A percentile compares a stretch with the other conserved stretches of the same genome.
These are phyloP conservation scores for Shinisaurus crocodilurus DNA, from an alignment of 2,113 vertebrate species.

Conservation along the genomic window DNA sequence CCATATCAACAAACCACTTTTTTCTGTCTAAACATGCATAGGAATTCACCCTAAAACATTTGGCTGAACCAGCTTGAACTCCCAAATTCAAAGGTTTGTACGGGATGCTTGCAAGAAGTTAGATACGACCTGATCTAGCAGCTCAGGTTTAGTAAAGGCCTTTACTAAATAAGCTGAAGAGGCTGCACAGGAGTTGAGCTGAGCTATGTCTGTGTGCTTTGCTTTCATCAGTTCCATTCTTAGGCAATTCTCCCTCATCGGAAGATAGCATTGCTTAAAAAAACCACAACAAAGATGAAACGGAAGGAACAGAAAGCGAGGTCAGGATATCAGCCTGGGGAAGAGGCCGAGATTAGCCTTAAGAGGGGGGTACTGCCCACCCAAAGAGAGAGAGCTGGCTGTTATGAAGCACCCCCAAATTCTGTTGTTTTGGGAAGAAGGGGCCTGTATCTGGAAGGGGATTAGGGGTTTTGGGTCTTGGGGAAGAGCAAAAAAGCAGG, in stretches of 20 bases:
- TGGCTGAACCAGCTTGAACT: too few relatives aligned
- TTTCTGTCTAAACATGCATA: too few relatives aligned
- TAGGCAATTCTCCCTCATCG: neutral
- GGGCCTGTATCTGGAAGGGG: too few relatives aligned
- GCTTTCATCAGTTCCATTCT: neutral
- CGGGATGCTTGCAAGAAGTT: neutral
- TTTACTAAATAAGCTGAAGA: neutral
- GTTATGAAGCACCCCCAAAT: too few relatives aligned
- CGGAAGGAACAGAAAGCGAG: neutral
- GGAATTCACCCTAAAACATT: neutral
- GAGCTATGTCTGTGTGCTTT: neutral
- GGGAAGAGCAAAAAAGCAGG: too few relatives aligned
- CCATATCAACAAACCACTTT: too few relatives aligned
- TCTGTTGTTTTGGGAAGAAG: too few relatives aligned
- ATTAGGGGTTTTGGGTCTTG: too few relatives aligned
- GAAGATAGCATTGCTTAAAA: neutral
- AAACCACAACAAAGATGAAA: too few relatives aligned
- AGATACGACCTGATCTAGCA: neutral
- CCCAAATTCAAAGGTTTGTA: neutral
- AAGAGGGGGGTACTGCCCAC: neutral
- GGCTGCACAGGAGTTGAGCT: too few relatives aligned
- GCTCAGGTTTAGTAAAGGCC: neutral
- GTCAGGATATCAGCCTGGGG: neutral
- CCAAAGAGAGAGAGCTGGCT: neutral
- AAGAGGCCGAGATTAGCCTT: neutral